These are phyloP conservation scores for Parazoanthus darwini DNA, from an alignment of 92 coral and sea anemone species.

Conservation along the genomic window DNA sequence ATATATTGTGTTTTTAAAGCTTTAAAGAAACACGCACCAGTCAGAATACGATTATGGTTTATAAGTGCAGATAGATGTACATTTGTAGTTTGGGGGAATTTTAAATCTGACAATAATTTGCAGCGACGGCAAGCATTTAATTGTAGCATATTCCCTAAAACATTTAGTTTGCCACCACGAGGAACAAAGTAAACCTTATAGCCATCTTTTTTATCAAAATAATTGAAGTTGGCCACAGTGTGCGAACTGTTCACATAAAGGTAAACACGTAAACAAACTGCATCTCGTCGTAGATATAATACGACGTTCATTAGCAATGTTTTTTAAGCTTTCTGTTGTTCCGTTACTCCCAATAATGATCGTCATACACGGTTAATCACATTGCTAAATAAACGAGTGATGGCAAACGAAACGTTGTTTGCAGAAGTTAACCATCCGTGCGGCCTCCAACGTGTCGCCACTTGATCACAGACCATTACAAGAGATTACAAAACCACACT, in stretches of 20 bases:
- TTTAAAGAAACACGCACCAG: no score
- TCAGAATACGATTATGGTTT: no score
- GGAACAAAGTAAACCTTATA: no score
- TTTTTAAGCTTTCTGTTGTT: background rate
- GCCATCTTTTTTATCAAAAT: no score
- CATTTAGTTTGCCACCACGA: no score
- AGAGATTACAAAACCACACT: background rate
- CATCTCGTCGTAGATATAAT: background rate
- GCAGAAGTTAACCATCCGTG: background rate
- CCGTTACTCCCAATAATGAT: background rate
- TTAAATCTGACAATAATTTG: no score
- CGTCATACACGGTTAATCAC: background rate
- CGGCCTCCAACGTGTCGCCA: constrained; percentile 12
- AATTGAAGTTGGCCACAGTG: background rate
- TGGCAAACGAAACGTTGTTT: background rate
- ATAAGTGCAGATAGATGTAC: no score
- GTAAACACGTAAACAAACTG: background rate
- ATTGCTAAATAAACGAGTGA: background rate
- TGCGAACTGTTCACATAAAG: background rate
- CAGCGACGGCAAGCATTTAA: no score
- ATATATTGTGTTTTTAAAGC: no score
- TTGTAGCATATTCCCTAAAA: no score
- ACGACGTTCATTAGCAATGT: background rate
- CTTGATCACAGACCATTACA: background rate
- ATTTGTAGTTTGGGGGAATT: no score